Base-by-base conservation (phyloP, 1,140 invertebrate genomes). In the Triops cancriformis region DNA sequence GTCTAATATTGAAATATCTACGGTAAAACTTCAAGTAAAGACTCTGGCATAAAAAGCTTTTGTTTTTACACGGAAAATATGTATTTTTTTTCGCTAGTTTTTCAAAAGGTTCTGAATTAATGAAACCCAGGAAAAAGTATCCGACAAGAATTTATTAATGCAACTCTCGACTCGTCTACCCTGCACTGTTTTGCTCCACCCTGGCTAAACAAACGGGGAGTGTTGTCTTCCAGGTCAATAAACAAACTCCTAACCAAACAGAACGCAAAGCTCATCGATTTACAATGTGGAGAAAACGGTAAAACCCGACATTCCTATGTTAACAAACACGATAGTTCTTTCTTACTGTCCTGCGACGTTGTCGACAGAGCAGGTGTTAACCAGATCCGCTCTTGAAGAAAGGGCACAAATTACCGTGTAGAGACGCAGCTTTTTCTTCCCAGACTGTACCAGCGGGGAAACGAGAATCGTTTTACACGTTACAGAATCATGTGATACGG, bases 201-300 rank as follows among this genome's bases (percentile, higher is more conserved):
- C 51, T 64, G 14, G 51, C 18, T 23, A 64, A 64, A 64, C 51
- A 64, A 64, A 64, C 51, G 51, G 14, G 1, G 51, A 64, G 51
- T 18, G 23, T 23, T n/a, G 51, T 64, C 51, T 64, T 64, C 5
- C 51, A 64, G 23, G 51, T 64, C 14, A 64, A 64, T 64, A 64
- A 64, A 64, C 51, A 64, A 64, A 64, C 51, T 64, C 51, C 51
- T 23, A 64, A 64, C 51, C 51, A 64, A 64, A 64, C 51, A 64
- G 51, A 64, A 64, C 51, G 51, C 51, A 64, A 64, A 64, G 51
- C 51, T 64, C 51, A 64, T 64, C 51, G 51, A 64, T 64, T 64
- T 64, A 64, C 18, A 64, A 23, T 12, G 51, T 37, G 51, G 14
- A 64, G 51, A 64, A 64, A 64, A 64, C 14, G 51, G 51, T 64